Evolutionary conservation across 37 sponge, comb jelly and placozoan species (phyloP), one percentile per base, ranked within the genome.

Genomic region (Petrosia ficiformis): DNA sequence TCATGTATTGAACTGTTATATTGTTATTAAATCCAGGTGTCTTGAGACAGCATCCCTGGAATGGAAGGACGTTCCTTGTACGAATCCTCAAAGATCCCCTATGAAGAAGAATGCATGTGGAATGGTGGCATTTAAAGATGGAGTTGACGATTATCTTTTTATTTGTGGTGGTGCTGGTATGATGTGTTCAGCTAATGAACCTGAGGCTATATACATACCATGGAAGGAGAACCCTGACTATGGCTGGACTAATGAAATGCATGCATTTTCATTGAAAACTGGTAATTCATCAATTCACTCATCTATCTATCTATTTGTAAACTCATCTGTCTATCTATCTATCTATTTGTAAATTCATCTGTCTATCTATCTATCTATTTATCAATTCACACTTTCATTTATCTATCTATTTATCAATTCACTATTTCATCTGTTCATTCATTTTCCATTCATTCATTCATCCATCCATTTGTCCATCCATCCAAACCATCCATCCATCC

Each of bases 21-120:
- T n/a, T n/a, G n/a, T n/a, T n/a, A n/a, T 25, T 65, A 4, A 24
- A 44, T 65, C 67, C 52, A 48, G 54, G 3, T 6, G 10, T 24
- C 70, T 86, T 2, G 68, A 79, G 5, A 26, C 67, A 10, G 10
- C 31, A 32, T 75, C 80, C 36, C 25, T 79, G 28, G 38, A 42
- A 26, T 86, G 86, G 86, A 10, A 8, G 2, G 38, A 58, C 22
- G 25, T 74, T 19, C 19, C 6, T 10, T 14, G 40, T 37, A 29
- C 44, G 26, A 58, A 77, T 31, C 43, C 57, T 19, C 29, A 16
- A 31, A 36, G 59, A 0, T 32, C 70, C 8, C 86, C 86, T 0
- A 73, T 78, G 75, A 78, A 79, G 42, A 79, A 79, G 80, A 86
- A 70, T 68, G 74, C 80, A 42, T 74, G 86, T 79, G 86, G 86